Evolutionary conservation across 1,140 invertebrate genomes (phyloP).

Genomic region (Papilio helenus): DNA sequence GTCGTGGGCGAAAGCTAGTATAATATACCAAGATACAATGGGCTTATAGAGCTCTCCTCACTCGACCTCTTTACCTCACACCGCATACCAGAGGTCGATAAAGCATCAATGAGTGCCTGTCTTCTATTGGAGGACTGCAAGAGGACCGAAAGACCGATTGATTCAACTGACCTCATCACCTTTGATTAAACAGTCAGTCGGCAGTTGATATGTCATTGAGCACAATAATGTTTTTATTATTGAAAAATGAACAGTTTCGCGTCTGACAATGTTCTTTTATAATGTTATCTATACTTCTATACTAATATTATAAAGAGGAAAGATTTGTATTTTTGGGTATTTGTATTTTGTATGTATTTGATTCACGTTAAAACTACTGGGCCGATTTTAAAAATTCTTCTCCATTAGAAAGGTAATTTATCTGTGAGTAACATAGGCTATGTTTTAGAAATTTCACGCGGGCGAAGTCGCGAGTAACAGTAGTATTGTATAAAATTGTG

Average conservation of each 20-base stretch:
- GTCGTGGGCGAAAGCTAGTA: no score
- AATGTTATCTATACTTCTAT: no score
- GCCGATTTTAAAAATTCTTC: no score
- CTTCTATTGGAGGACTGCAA: neutral
- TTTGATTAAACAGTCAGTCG: neutral
- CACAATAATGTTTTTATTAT: neutral
- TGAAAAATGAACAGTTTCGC: neutral
- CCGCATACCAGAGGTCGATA: slow-evolving; percentile 14
- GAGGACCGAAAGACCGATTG: neutral
- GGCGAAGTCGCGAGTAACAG: no score
- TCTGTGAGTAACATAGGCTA: no score
- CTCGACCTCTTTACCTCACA: slow-evolving; percentile 7
- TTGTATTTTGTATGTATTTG: no score
- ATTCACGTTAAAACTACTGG: no score
- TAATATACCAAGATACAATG: neutral
- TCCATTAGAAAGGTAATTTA: no score
- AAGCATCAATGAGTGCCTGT: slow-evolving; percentile 12
- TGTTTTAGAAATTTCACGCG: no score
- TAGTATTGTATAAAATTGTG: neutral
- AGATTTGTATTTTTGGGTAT: no score
- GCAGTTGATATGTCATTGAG: neutral
- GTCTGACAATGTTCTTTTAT: neutral
- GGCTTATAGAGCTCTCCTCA: neutral
- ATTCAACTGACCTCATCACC: slow-evolving; percentile 19
- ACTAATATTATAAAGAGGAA: no score